A percentile compares a stretch with the other conserved stretches of the same genome.
These are phyloP conservation scores for Melozone crissalis DNA, from an alignment of 2,113 vertebrate species.

Conservation along the genomic window DNA sequence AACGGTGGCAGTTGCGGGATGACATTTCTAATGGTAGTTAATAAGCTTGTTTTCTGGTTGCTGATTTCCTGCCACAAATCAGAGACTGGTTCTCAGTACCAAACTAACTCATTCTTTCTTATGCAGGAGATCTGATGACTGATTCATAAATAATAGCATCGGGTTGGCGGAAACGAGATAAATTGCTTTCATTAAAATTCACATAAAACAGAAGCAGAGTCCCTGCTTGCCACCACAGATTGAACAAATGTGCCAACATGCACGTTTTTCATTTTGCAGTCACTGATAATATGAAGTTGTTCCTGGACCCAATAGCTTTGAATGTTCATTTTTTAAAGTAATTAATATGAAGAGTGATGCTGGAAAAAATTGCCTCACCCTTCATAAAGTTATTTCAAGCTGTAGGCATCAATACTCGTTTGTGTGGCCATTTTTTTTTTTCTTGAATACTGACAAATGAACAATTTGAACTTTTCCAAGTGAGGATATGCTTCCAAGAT, in stretches of 20 bases:
- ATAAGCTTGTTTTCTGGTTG: constrained; percentile 22
- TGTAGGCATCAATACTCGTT: not conserved
- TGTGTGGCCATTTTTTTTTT: not conserved
- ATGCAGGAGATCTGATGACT: not conserved
- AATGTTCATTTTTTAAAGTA: constrained; percentile 19
- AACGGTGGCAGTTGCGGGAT: not conserved
- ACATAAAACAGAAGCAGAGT: constrained; percentile 23
- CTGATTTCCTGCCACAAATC: constrained; percentile 6
- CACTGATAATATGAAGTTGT: constrained; percentile 32
- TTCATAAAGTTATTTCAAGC: constrained; percentile 43
- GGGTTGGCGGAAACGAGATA: not conserved
- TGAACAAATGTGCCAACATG: constrained; percentile 25
- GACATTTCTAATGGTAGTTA: not conserved
- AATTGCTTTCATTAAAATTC: constrained; percentile 56
- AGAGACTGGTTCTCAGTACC: not conserved
- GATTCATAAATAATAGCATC: constrained; percentile 35
- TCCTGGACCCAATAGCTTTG: not conserved
- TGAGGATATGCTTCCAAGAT: constrained; percentile 14
- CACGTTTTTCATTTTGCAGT: constrained; percentile 30
- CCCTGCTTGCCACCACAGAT: not conserved
- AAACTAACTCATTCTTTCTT: not conserved
- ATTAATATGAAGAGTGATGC: constrained; percentile 20
- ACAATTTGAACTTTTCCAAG: not conserved
- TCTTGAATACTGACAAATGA: not conserved
- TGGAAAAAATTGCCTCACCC: constrained; percentile 16